Base-by-base conservation (phyloP, 2,888 invertebrate genomes). In the Rhorus exstirpatorius region DNA sequence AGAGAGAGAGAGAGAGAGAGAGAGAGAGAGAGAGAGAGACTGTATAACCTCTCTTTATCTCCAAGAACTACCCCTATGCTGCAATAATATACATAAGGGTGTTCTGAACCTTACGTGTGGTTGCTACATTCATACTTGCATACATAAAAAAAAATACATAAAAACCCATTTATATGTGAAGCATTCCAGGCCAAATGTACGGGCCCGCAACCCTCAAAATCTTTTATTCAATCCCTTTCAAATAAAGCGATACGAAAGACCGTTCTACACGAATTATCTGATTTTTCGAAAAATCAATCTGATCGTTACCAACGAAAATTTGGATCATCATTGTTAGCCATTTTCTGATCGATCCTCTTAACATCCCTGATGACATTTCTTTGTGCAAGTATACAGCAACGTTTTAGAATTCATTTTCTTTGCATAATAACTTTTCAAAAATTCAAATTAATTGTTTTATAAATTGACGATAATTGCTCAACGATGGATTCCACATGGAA, bases 31-130 rank as follows among this genome's bases (percentile, higher is more conserved):
- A 19, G 19, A 61, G 49, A 60, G 65, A 53, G 26, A n/a, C n/a
- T n/a, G n/a, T n/a, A n/a, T n/a, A n/a, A 60, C 35, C 61, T 46
- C 31, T 55, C 61, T 67, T 35, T 49, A 35, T 74, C 53, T 17
- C 63, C 70, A 63, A 38, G 72, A 81, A 53, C 81, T 55, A 78
- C 78, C 77, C 81, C 78, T 74, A 70, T 55, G 68, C 63, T 68
- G 60, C 21, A 58, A 77, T 67, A 81, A 81, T 78, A 78, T 63
- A 68, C 74, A 53, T 70, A 61, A 68, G 67, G 81, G 55, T 68
- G 53, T 55, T 51, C 38, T 24, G 61, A 74, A 49, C 53, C 60
- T 74, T 68, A 63, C 49, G 68, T 51, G 26, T 38, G 46, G 41
- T 17, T 24, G 10, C 44, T 55, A 70, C 3, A 19, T 58, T 19